Evolutionary conservation across 2,888 invertebrate species (phyloP).

Genomic region (Tuberolachnus salignus): DNA sequence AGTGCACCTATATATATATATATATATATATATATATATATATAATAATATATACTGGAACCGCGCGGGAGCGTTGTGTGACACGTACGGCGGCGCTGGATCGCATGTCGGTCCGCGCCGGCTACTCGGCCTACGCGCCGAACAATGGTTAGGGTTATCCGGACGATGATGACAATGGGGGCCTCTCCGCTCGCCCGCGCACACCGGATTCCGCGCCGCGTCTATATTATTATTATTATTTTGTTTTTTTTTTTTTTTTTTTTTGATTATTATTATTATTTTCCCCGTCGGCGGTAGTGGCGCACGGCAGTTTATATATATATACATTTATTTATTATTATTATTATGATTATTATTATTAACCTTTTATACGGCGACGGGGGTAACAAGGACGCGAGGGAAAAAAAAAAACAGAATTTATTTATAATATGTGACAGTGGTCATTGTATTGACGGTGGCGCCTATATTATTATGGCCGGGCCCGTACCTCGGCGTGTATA

Average conservation of each 20-base stretch:
- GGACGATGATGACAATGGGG: slow-evolving; percentile 29
- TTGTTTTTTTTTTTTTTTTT: slow-evolving; percentile 1
- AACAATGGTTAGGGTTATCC: slow-evolving; percentile 28
- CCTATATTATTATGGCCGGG: slow-evolving; percentile 11
- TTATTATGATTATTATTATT: slow-evolving; percentile 48
- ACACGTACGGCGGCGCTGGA: slow-evolving; percentile 23
- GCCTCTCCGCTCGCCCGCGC: slow-evolving; percentile 4
- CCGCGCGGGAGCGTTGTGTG: too few species aligned
- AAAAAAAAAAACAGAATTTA: too few species aligned
- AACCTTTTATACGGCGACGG: slow-evolving; percentile 43
- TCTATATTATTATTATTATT: slow-evolving; percentile 28
- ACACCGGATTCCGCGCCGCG: slow-evolving; percentile 36
- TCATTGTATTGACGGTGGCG: slow-evolving; percentile 55
- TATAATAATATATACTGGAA: neutral
- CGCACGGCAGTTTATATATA: too few species aligned
- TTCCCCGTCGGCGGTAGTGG: neutral
- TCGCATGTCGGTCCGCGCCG: slow-evolving; percentile 47
- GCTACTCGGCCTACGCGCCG: slow-evolving; percentile 54
- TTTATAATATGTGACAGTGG: slow-evolving; percentile 53
- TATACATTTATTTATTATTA: too few species aligned
- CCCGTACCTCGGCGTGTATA: too few species aligned
- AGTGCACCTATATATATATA: neutral
- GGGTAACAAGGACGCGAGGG: too few species aligned
- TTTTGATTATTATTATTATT: neutral
- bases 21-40: too few species aligned